Base-by-base conservation (phyloP, 2,113 vertebrate species). In the Actinemys pallida region DNA sequence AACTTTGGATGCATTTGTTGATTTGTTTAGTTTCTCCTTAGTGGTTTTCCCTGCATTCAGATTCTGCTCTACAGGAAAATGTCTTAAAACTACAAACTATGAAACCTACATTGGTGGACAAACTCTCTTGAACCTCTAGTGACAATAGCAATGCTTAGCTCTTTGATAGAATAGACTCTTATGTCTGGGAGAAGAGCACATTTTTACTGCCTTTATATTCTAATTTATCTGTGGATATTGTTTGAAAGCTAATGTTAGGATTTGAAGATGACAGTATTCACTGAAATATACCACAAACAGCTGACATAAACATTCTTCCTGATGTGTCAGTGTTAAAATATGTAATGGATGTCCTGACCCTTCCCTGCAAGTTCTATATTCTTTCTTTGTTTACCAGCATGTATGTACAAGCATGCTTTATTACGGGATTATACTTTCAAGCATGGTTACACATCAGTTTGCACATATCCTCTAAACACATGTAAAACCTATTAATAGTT, bases 311-410 rank as follows among this genome's bases (percentile, higher is more conserved):
- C 53, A 10, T 82, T 54, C 69, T 57, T 94, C 90, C 86, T 53
- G 13, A 54, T 95, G 17, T 81, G 92, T 96, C 92, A 95, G 72
- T 95, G 88, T 97, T 95, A 90, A 97, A 91, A 56, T 90, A 42
- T 1, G 0, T 22, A 57, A 87, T 84, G 81, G 69, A 84, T 83
- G 35, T n/a, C 59, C 13, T 86, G 84, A 81, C 25, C 20, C 7
- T 93, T 75, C 16, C 47, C 52, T 81, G 52, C 16, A 47, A 91
- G 49, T 52, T 87, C 59, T 47, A 9, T 93, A 94, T 80, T 83
- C 56, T 52, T 35, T 54, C 84, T 95, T 95, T 90, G 82, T 92
- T 97, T 94, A 91, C 59, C 86, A 50, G 90, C 82, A 35, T 90
- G 91, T 96, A 80, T 82, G 22, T 94, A 56, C 52, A 52, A 86